These are phyloP conservation scores for Martes martes DNA, from an alignment of 2,113 vertebrate genomes.

Conservation along the genomic window DNA sequence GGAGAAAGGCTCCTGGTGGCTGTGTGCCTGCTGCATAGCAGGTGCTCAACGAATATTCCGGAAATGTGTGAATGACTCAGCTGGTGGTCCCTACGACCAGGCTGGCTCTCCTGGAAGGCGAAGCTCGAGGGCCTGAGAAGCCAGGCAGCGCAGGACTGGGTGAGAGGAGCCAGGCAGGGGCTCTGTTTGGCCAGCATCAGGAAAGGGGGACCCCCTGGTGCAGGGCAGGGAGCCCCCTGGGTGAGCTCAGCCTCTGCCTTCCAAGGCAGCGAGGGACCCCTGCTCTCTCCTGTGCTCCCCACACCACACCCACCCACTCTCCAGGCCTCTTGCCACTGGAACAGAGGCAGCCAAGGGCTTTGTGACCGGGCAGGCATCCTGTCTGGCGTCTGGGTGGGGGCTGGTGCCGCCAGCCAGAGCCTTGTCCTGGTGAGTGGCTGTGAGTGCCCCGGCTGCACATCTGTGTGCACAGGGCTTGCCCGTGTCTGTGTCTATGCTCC, in stretches of 20 bases:
- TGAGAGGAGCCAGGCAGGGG: not conserved
- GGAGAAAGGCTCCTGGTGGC: not conserved
- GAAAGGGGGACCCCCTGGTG: not conserved
- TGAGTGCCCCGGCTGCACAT: not conserved
- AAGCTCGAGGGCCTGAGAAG: no score
- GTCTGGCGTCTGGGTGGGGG: not conserved
- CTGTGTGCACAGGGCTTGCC: not conserved
- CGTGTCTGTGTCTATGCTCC: rapidly evolving
- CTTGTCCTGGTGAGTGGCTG: no score
- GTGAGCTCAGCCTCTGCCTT: not conserved
- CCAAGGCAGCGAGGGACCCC: not conserved
- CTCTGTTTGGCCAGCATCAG: not conserved
- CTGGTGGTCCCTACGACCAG: not conserved
- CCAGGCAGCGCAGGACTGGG: not conserved
- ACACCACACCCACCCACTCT: rapidly evolving
- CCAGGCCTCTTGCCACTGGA: not conserved
- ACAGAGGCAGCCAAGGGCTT: no score
- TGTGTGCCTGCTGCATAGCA: not conserved
- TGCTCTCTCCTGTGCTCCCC: no score
- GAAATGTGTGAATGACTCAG: not conserved
- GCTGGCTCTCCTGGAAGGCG: no score
- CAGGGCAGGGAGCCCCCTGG: not conserved
- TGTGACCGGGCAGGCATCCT: rapidly evolving
- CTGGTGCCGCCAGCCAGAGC: not conserved
- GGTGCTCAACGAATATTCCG: no score